Base-by-base conservation (phyloP, 1,140 invertebrate species). In the Zophobas morio region DNA sequence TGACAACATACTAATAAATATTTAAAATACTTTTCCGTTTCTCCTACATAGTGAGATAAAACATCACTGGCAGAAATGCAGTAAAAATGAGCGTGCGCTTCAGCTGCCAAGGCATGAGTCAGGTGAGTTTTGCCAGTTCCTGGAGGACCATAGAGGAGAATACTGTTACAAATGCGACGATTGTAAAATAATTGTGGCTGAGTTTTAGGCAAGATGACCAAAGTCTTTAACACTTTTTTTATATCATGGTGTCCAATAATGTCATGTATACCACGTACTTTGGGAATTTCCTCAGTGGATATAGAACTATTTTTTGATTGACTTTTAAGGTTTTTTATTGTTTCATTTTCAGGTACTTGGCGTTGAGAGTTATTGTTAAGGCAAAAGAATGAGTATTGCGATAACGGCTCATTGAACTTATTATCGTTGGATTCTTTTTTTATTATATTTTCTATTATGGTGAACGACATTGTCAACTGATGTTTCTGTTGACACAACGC, bases 81-180 rank as follows among this genome's bases (percentile, higher is more conserved):
- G 81, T 89, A 89, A 49, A 91, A 88, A 1, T 84, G 83, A 32
- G 88, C 78, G 78, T 85, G 74, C 82, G 88, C 83, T 84, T 93
- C 90, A 1, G 82, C 84, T 5, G 90, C 89, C 40, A 91, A 75
- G 20, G 90, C 90, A 37, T 90, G 87, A 1, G 90, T 91, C 35
- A 94, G 79, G 36, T 90, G 84, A 1, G 93, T 94, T 86, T 94
- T 94, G 1, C 92, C 92, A 40, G 91, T 93, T 5, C 93, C 93
- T 51, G 92, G 92, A 8, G 92, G 89, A 2, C 93, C 93, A 85
- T 92, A 94, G 2, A 94, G 84, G 73, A 94, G 84, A n/a, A 93
- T 85, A 1, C 90, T 88, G 81, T 84, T 87, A 82, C 84, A 86
- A 49, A 76, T 35, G 32, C 73, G 78, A 46, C 78, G 72, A 35